phyloP scores from a whole-genome alignment of 2,113 vertebrate species.

The Ptilorrhoa leucosticta region DNA sequence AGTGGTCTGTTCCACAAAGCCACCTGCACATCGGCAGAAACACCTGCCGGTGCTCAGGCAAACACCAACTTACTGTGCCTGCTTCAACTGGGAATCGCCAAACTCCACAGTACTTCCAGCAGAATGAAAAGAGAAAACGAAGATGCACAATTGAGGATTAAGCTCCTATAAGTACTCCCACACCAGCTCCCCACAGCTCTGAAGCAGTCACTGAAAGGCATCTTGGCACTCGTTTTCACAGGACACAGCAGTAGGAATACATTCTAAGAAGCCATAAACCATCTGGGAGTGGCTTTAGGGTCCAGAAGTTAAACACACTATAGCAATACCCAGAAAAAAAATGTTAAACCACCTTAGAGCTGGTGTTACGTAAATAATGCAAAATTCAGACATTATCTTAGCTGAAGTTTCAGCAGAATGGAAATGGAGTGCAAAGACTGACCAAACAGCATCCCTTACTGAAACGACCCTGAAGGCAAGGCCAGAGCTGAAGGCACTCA shows the following conservation, averaged over 20 bases:
- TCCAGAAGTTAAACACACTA: background rate
- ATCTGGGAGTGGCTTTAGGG: background rate
- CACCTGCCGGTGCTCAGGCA: background rate
- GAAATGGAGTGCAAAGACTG: background rate
- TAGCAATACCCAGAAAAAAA: background rate
- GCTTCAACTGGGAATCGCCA: background rate
- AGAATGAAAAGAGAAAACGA: background rate
- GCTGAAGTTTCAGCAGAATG: background rate
- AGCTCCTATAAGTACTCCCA: background rate
- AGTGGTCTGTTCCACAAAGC: background rate
- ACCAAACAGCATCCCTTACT: background rate
- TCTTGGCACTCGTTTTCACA: background rate
- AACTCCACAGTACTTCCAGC: background rate
- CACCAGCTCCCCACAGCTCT: background rate
- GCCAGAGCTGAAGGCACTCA: background rate
- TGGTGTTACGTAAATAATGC: background rate
- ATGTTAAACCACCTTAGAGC: background rate
- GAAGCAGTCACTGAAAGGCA: background rate
- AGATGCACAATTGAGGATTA: rapidly evolving
- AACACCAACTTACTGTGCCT: background rate
- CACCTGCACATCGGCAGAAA: background rate
- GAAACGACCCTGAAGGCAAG: background rate
- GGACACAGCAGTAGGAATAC: background rate
- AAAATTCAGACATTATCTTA: background rate
- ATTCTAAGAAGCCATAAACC: background rate